Base-by-base conservation (phyloP, 37 sponge, comb jelly and placozoan species). In the Mnemiopsis leidyi region DNA sequence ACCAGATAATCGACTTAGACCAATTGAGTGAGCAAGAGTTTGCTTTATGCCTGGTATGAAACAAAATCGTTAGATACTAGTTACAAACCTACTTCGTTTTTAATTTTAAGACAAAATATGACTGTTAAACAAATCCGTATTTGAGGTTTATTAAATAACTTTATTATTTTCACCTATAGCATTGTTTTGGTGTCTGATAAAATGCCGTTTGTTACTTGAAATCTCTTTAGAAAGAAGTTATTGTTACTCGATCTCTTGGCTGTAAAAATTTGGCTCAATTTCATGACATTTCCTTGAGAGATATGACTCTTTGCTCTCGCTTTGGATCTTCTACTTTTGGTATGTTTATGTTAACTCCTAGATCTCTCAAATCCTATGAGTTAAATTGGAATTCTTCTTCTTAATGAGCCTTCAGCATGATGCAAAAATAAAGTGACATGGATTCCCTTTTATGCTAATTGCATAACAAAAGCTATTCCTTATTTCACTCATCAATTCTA, bases 201-300 rank as follows among this genome's bases (percentile, higher is more conserved):
- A 48, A 5, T 48, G 5, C 9, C 61, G 13, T 48, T 13, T 48
- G 9, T 48, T 48, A 48, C 13, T 48, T 48, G 13, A 48, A 48
- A 48, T 48, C 61, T 31, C 32, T 77, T 77, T 32, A 77, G 79
- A 77, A 77, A 77, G 79, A 34, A 34, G 79, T 77, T 31, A 16
- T 77, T 5, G 79, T 77, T 13, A 77, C 79, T 34, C 26, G 79
- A 3, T 77, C 79, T 34, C 35, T 77, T 32, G 32, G 36, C 26
- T 77, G 79, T 77, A 77, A 77, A 32, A 77, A 77, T 34, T 77
- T 77, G 79, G 35, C 35, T 34, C 34, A 32, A 77, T 77, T 48
- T 48, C 61, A 77, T 77, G 36, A 77, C 0, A 32, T 32, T 31
- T 33, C 26, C 0, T 34, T 77, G 36, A 34, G 20, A 31, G 79